These are phyloP conservation scores for Aporophyla nigra DNA, from an alignment of 2,888 invertebrate genomes.

Conservation along the genomic window DNA sequence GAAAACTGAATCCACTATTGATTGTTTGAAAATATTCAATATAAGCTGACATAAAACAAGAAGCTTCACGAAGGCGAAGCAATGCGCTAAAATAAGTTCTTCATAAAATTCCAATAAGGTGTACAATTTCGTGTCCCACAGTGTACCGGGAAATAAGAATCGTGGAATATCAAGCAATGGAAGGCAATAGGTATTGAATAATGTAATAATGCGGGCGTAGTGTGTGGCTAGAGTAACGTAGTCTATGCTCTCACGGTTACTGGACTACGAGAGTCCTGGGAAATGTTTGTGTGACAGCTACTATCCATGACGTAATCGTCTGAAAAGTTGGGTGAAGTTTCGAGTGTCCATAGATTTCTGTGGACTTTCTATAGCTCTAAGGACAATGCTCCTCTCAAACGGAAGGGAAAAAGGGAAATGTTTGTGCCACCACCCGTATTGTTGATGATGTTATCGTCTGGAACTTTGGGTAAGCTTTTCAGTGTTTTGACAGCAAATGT, in stretches of 20 bases:
- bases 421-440: neutral
- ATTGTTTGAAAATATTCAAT: neutral
- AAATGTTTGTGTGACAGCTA: neutral
- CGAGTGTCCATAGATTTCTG: too few relatives aligned
- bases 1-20: neutral
- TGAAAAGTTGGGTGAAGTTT: neutral
- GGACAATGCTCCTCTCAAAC: neutral
- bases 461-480: neutral
- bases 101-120: conserved; percentile 6
- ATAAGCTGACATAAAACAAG: neutral
- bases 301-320: neutral
- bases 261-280: conserved; percentile 42
- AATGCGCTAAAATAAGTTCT: too few relatives aligned
- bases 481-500: neutral
- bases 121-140: conserved; percentile 57
- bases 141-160: conserved; percentile 67
- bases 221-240: conserved; percentile 48
- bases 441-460: neutral
- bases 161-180: conserved; percentile 71
- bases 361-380: neutral
- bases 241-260: conserved; percentile 49
- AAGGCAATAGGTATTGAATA: conserved; percentile 68
- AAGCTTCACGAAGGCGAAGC: too few relatives aligned
- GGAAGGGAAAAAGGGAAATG: conserved; percentile 14
- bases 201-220: conserved; percentile 59